Percentiles rank a stretch among this genome's conserved stretches.
phyloP scores from a whole-genome alignment of 2,888 invertebrate species.

The Rhagonycha lutea region DNA sequence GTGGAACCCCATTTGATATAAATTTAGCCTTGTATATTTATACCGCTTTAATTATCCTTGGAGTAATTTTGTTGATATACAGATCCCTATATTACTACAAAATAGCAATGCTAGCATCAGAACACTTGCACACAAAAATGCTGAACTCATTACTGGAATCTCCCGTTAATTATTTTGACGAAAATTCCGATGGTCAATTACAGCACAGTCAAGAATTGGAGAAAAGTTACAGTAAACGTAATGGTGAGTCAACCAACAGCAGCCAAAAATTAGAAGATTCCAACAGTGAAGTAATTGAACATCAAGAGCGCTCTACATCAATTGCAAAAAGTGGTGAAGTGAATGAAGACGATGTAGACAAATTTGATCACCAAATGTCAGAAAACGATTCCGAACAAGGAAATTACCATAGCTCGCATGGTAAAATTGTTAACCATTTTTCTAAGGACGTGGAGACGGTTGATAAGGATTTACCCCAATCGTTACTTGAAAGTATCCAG shows the following conservation, averaged over 20 bases:
- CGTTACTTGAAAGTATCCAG: constrained; percentile 58
- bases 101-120: constrained; percentile 76
- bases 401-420: constrained; percentile 62
- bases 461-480: constrained; percentile 61
- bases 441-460: constrained; percentile 73
- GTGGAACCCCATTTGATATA: not conserved
- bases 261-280: not conserved
- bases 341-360: not conserved
- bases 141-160: constrained; percentile 76
- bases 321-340: not conserved
- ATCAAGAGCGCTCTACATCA: too few species aligned
- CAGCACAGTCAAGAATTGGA: not conserved
- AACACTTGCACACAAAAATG: constrained; percentile 80
- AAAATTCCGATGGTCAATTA: constrained; percentile 59
- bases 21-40: constrained; percentile 51
- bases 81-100: constrained; percentile 66
- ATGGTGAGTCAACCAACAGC: not conserved
- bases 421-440: constrained; percentile 74
- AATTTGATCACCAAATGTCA: not conserved
- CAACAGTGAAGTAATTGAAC: not conserved
- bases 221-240: not conserved
- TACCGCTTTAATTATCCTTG: constrained; percentile 45
- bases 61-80: constrained; percentile 56
- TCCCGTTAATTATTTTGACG: constrained; percentile 84
- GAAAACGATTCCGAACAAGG: not conserved